Percentiles rank a stretch among this genome's conserved stretches.
These are phyloP conservation scores for Pomacea canaliculata DNA, from an alignment of 2,888 invertebrate genomes.

Conservation along the genomic window DNA sequence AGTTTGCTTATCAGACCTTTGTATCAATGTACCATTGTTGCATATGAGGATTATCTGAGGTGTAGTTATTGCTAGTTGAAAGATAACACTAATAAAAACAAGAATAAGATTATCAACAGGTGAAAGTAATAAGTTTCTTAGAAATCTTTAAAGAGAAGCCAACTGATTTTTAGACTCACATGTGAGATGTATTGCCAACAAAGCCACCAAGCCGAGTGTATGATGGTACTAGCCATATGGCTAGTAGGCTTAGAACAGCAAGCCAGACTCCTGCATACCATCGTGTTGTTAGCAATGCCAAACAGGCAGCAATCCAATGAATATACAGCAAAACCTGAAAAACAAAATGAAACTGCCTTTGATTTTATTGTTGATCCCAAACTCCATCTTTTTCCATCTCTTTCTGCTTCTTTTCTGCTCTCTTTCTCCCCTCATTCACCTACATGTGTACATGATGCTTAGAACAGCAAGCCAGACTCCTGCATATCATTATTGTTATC, in stretches of 20 bases:
- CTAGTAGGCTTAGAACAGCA: conserved; percentile 40
- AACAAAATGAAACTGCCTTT: not conserved
- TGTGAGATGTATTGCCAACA: conserved; percentile 59
- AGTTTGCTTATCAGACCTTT: too few relatives aligned
- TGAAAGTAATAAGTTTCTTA: too few relatives aligned
- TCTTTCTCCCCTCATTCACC: not conserved
- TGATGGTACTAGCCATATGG: conserved; percentile 52
- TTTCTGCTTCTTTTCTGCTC: not conserved
- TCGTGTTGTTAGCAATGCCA: conserved; percentile 53
- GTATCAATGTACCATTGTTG: too few relatives aligned
- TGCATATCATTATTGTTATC: conserved; percentile 61
- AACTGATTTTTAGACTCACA: conserved; percentile 45
- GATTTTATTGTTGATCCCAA: not conserved
- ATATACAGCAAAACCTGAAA: conserved; percentile 58
- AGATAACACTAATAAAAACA: too few relatives aligned
- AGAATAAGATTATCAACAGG: too few relatives aligned
- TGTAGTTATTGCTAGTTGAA: too few relatives aligned
- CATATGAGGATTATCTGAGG: too few relatives aligned
- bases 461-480: conserved; percentile 50
- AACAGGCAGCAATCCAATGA: conserved; percentile 48
- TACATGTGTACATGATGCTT: conserved; percentile 12
- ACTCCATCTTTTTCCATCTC: not conserved
- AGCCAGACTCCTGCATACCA: conserved; percentile 62
- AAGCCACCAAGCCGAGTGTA: conserved; percentile 62
- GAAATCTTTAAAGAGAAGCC: too few relatives aligned